Conservation (phyloP, 2,113 vertebrate species). For the Ondatra zibethicus region DNA sequence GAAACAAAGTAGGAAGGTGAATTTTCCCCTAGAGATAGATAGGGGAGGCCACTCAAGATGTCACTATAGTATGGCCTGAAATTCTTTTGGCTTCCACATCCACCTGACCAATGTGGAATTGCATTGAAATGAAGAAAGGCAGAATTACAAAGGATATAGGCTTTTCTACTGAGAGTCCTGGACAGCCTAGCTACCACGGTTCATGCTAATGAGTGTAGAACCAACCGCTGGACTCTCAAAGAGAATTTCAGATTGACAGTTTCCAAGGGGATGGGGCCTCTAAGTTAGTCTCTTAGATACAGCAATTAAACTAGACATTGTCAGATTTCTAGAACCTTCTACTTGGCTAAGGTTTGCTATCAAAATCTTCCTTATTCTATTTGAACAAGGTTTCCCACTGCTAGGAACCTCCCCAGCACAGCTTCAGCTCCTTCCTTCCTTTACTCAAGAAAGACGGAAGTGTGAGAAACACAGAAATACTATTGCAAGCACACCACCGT, state of each 20-base stretch:
- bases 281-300: conserved; percentile 10
- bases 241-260: conserved; percentile 61
- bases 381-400: conserved; percentile 40
- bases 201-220: neutral
- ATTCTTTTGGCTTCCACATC: neutral
- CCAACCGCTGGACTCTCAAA: conserved; percentile 40
- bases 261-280: conserved; percentile 1
- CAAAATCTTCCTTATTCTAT: conserved; percentile 56
- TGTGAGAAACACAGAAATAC: neutral
- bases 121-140: conserved; percentile 1
- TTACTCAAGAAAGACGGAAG: neutral
- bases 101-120: conserved; percentile 18
- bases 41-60: neutral
- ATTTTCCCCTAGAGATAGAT: neutral
- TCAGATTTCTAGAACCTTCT: conserved; percentile 49
- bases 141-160: conserved; percentile 24
- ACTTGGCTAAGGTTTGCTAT: conserved; percentile 7
- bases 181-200: neutral
- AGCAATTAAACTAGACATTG: conserved; percentile 51
- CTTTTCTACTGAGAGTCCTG: neutral
- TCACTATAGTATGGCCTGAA: neutral
- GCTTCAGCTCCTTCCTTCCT: neutral
- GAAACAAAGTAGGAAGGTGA: neutral
- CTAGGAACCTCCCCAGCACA: neutral
- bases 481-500: neutral